These are phyloP conservation scores for Chlamydotis undulata DNA, from an alignment of 2,113 vertebrate genomes.

Conservation along the genomic window DNA sequence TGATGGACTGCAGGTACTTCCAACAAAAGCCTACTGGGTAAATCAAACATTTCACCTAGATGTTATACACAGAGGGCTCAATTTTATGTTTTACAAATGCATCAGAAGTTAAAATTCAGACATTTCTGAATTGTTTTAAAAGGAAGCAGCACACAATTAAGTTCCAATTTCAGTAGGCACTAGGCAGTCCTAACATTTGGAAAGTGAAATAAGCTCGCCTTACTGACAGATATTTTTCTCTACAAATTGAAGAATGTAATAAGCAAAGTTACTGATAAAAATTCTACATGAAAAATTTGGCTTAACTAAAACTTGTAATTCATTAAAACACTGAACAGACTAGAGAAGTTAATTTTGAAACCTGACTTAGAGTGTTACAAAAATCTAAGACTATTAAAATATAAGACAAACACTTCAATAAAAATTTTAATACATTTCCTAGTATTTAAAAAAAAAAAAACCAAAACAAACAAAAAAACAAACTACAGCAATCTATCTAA, in stretches of 20 bases:
- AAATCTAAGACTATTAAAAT: not conserved
- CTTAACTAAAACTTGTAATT: not conserved
- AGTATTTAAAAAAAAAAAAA: not conserved
- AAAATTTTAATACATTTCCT: not conserved
- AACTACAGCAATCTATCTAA: too few relatives aligned
- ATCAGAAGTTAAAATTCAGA: not conserved
- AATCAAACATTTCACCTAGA: not conserved
- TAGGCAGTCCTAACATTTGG: not conserved
- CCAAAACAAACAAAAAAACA: too few relatives aligned
- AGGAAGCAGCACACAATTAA: not conserved
- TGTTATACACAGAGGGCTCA: not conserved
- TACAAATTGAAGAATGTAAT: not conserved
- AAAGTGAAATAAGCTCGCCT: not conserved
- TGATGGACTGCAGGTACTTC: not conserved
- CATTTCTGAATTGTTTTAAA: not conserved
- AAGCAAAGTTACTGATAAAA: not conserved
- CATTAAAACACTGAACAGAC: not conserved
- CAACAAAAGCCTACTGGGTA: not conserved
- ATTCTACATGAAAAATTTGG: not conserved
- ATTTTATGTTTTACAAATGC: not conserved
- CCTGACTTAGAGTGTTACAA: not conserved
- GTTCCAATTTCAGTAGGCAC: not conserved
- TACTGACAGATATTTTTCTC: not conserved
- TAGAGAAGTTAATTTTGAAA: not conserved
- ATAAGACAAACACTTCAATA: not conserved